Evolutionary conservation across 2,888 invertebrate species (phyloP), one percentile per base, ranked within the genome.

Genomic region (Stenurella melanura): DNA sequence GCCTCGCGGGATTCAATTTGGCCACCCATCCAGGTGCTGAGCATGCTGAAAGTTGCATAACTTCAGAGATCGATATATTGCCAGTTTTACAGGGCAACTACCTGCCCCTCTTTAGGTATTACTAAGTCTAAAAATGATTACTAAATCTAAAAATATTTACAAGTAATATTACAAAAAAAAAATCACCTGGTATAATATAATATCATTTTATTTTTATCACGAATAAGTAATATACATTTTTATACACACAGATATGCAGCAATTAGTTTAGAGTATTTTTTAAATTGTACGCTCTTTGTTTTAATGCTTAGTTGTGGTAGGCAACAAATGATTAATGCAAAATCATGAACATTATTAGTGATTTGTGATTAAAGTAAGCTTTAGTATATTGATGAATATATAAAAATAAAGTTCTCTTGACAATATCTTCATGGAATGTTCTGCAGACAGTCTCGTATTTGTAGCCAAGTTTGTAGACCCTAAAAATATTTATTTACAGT

Each of bases 391-490:
- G 58, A 58, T 21, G 38, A 67, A 50, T 60, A 19, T 54, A 42
- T 57, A 54, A 70, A 61, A 66, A 66, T 57, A 63, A 34, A 60
- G 57, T 60, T 64, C 18, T 60, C 18, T 30, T 19, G 21, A 26
- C 54, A 61, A 50, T 58, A 58, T 92, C n/a, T 50, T 50, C 91
- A 93, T 83, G 93, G 93, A 91, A 94, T 94, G 87, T 93, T 93
- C 87, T 94, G 93, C 81, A 95, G 90, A 87, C 95, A 95, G 87
- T 94, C 93, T 84, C 93, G 92, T 83, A 95, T 94, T 90, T 95
- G 94, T 73, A 92, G 93, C 95, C 95, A 95, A 64, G 94, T 93
- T 90, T 94, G 94, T 61, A 95, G 89, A 80, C 94, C 94, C 95
- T 95, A 90, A 73, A 90, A 90, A 80, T 64, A 26, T n/a, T 30